phyloP scores from a whole-genome alignment of 2,113 vertebrate genomes.

The Tricholaema leucomelas region DNA sequence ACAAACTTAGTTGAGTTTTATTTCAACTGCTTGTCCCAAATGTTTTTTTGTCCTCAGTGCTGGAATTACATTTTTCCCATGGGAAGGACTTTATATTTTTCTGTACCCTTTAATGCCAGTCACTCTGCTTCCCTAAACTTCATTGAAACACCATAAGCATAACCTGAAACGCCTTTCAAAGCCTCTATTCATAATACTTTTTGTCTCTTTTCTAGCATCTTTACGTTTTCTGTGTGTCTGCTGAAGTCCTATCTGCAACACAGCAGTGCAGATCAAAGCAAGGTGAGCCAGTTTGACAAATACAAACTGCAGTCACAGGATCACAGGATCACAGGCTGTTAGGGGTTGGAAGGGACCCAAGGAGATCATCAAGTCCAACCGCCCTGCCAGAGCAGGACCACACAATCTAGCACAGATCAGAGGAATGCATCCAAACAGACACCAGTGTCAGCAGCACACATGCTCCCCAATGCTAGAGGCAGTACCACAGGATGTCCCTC shows the following conservation, averaged over 20 bases:
- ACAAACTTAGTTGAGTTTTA: constrained; percentile 33
- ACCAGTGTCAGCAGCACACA: too few relatives aligned
- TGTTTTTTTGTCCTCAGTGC: constrained; percentile 53
- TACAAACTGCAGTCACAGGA: background rate
- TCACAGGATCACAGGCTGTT: too few relatives aligned
- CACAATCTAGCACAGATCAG: too few relatives aligned
- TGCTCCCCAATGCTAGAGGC: too few relatives aligned
- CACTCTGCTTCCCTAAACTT: background rate
- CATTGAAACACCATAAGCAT: background rate
- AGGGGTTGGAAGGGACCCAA: too few relatives aligned
- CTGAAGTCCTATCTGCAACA: background rate
- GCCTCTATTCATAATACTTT: background rate
- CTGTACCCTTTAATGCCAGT: background rate
- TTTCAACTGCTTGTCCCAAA: constrained; percentile 44
- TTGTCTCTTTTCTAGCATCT: background rate
- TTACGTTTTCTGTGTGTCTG: background rate
- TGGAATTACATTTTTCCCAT: constrained; percentile 51
- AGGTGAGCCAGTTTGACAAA: background rate
- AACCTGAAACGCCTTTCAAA: constrained; percentile 7
- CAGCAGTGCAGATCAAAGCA: background rate
- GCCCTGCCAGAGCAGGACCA: too few relatives aligned
- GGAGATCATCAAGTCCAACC: too few relatives aligned
- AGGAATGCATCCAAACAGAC: too few relatives aligned
- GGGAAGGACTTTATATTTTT: constrained; percentile 16
- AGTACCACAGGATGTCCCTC: too few relatives aligned